Percentiles rank a stretch among this genome's conserved stretches.
phyloP scores from a whole-genome alignment of 2,113 vertebrate genomes.

The Pygoscelis antarcticus region DNA sequence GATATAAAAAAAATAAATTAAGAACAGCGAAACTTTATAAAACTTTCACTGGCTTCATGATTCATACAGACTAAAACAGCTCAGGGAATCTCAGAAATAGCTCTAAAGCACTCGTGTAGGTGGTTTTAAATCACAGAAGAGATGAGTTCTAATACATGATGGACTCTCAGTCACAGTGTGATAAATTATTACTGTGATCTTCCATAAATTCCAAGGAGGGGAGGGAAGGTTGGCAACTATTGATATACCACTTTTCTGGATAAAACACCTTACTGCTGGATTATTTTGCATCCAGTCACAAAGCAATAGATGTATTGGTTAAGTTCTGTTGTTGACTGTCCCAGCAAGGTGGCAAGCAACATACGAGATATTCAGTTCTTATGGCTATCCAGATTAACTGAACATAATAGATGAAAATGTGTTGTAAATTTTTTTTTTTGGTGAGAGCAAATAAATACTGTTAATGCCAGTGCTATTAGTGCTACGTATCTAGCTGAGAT shows the following conservation, averaged over 20 bases:
- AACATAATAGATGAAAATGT: background rate
- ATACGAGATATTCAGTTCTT: background rate
- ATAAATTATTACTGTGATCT: slow-evolving; percentile 19
- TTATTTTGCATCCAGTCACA: background rate
- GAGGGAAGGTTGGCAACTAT: background rate
- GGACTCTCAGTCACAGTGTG: background rate
- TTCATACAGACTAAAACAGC: background rate
- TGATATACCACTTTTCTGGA: background rate
- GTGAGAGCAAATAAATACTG: background rate
- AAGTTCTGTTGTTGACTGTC: background rate
- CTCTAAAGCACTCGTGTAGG: background rate
- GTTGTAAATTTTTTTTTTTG: background rate
- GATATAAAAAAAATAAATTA: background rate
- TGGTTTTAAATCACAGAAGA: slow-evolving; percentile 54
- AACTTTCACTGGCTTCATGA: background rate
- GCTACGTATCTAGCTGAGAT: background rate
- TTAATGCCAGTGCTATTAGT: background rate
- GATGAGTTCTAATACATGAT: background rate
- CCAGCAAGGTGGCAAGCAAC: background rate
- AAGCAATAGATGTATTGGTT: background rate
- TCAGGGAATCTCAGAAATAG: background rate
- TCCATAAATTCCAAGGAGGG: background rate
- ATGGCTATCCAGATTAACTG: background rate
- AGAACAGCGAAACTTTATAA: background rate
- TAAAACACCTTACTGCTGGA: background rate